A percentile compares a stretch with the other conserved stretches of the same genome.
Evolutionary conservation across 1,140 invertebrate species (phyloP).

Genomic region (Homalodisca vitripennis): DNA sequence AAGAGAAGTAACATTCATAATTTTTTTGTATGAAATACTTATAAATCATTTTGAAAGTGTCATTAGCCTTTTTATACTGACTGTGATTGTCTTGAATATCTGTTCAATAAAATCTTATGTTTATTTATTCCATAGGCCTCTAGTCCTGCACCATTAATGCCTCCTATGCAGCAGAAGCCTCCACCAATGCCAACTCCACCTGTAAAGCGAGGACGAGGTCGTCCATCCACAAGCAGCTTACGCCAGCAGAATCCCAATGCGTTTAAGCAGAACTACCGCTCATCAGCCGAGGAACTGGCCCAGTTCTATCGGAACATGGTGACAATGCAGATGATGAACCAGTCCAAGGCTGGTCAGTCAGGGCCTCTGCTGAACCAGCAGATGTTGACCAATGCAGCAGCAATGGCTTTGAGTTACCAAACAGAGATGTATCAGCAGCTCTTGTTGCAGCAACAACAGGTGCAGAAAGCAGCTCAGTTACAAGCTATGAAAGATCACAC

Average conservation of each 20-base stretch:
- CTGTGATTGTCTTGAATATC: too few species aligned
- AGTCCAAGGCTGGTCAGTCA: neutral
- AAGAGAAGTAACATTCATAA: too few species aligned
- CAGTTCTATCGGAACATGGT: conserved; percentile 24
- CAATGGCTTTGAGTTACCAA: neutral
- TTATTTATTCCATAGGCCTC: too few species aligned
- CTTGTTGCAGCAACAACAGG: conserved; percentile 8
- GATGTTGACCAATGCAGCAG: neutral
- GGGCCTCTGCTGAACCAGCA: neutral
- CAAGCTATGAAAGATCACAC: neutral
- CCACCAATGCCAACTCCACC: neutral
- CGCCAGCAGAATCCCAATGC: conserved; percentile 21
- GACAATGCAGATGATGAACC: neutral
- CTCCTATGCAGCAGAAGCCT: neutral
- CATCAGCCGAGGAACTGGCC: neutral
- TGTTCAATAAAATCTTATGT: too few species aligned
- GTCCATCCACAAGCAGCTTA: conserved; percentile 16
- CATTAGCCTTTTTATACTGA: too few species aligned
- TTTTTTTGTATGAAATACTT: too few species aligned
- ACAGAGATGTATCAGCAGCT: neutral
- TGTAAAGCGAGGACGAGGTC: conserved; percentile 29
- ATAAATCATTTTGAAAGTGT: too few species aligned
- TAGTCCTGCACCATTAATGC: conserved; percentile 9
- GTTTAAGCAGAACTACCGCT: neutral
- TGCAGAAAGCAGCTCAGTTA: neutral